Percentiles rank a stretch among this genome's conserved stretches.
Conservation (phyloP, 2,113 vertebrate species). For the Potamarius usumacintae region DNA sequence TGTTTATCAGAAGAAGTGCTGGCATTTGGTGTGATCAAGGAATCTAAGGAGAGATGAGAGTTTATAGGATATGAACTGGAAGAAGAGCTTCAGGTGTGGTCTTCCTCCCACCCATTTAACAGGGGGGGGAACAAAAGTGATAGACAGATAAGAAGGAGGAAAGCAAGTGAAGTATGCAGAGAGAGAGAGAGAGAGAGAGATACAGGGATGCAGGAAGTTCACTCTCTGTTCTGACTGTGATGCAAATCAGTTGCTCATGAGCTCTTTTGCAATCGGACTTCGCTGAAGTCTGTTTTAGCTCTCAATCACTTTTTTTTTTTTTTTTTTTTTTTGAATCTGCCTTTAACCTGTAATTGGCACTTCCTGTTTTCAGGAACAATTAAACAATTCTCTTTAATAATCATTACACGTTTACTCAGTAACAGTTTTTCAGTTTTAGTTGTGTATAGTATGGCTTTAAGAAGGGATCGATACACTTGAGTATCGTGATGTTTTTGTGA, state of each 20-base stretch:
- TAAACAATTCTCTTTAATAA: background rate
- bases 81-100: background rate
- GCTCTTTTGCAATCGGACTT: background rate
- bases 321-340: background rate
- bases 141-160: background rate
- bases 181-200: background rate
- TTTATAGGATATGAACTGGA: background rate
- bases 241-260: background rate
- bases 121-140: background rate
- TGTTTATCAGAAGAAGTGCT: background rate
- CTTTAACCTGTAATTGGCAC: background rate
- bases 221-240: background rate
- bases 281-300: background rate
- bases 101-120: background rate
- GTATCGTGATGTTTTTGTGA: no score
- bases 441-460: background rate
- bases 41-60: background rate
- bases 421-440: no score
- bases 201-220: no score
- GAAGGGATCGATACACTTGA: background rate
- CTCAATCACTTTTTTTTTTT: background rate
- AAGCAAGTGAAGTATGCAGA: background rate
- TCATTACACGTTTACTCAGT: no score
- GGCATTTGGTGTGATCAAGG: background rate
- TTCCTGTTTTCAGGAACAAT: background rate